Base-by-base conservation (phyloP, 2,113 vertebrate species). In the Oryzias curvinotus region DNA sequence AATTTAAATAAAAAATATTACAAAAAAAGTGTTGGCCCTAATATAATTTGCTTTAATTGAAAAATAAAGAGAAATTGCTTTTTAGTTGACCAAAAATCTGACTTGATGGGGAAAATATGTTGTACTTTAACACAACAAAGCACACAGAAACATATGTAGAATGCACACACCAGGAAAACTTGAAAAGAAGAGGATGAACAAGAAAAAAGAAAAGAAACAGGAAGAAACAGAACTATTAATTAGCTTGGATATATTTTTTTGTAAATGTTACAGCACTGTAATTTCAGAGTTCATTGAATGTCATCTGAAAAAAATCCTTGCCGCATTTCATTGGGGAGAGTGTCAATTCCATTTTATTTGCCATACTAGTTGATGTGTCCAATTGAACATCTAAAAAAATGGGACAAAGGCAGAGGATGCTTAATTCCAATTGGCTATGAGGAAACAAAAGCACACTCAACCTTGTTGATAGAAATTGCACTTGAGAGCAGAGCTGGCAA, bases 401-500 rank as follows among this genome's bases (percentile, higher is more conserved):
- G 44, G 59, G 57, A 74, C 74, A 83, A 75, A 84, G 57, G 68
- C 46, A 61, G 62, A 66, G 62, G 45, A 8, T 65, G 62, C 73
- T 77, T 84, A 73, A 75, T 68, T 88, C 80, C 78, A 85, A 80
- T 86, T 86, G 80, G 82, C 83, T 85, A 65, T 67, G 62, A 86
- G 71, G 7, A 88, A 85, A 90, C 88, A 88, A 90, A 90, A 87
- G 77, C 77, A 81, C 84, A 87, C 87, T 88, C 88, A 87, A 90
- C 88, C 87, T 90, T 90, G 88, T 85, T 86, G 88, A 87, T 86
- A 86, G 85, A 88, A 87, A 90, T 83, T 85, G 84, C 84, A 85
- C 87, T 90, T 87, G 88, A 87, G 85, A 85, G 85, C 77, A 51
- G 77, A 73, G 81, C 79, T 87, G 84, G 83, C 81, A 55, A 83